Evolutionary conservation across 2,888 invertebrate genomes (phyloP).

Genomic region (Drosophila neutralis): DNA sequence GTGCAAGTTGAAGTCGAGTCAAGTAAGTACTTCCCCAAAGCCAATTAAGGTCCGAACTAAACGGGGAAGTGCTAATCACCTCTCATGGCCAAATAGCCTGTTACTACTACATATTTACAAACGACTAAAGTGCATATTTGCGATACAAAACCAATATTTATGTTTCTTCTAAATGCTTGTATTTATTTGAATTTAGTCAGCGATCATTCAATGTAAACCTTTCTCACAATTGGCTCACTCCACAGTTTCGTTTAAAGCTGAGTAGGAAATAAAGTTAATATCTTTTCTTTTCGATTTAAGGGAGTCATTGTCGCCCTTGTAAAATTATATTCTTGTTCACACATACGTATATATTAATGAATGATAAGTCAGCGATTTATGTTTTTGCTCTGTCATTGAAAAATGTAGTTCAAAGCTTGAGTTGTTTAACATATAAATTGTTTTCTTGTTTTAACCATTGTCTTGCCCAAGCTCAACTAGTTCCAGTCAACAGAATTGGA

Average conservation of each 20-base stretch:
- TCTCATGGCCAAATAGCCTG: slow-evolving; percentile 27
- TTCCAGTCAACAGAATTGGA: not conserved
- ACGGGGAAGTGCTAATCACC: slow-evolving; percentile 52
- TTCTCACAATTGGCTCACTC: not conserved
- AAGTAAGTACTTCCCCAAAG: slow-evolving; percentile 50
- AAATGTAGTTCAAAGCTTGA: not conserved
- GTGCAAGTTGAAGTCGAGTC: slow-evolving; percentile 24
- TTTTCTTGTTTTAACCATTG: not conserved
- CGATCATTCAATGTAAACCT: not conserved
- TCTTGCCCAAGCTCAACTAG: not conserved
- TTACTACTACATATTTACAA: not conserved
- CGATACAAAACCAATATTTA: not conserved
- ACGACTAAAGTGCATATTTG: not conserved
- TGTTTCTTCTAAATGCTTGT: not conserved
- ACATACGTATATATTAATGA: not conserved
- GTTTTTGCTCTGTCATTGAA: not conserved
- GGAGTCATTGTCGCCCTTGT: not conserved
- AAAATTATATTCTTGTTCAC: not conserved
- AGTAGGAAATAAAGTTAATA: not conserved
- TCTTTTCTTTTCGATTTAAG: not conserved
- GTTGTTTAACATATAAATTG: not conserved
- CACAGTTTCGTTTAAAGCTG: not conserved
- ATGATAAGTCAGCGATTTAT: not conserved
- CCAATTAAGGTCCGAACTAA: slow-evolving; percentile 39
- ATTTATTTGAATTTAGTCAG: not conserved